phyloP scores from a whole-genome alignment of 2,888 invertebrate species.

The Limnephilus marmoratus region DNA sequence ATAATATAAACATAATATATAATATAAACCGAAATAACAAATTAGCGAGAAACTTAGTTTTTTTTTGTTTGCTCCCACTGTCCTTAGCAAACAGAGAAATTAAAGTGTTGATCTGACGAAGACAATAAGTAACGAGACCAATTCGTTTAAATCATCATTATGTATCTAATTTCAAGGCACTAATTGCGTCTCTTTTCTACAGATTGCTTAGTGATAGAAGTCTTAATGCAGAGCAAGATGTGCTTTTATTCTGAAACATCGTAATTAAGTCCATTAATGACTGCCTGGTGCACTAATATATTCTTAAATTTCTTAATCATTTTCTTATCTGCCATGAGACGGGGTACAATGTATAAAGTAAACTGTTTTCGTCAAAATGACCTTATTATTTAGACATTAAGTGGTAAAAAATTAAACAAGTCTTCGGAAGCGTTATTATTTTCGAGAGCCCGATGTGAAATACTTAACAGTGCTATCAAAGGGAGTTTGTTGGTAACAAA shows the following conservation, averaged over 20 bases:
- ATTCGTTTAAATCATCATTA: neutral
- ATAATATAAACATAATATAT: too few relatives aligned
- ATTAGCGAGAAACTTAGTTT: neutral
- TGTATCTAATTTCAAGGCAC: neutral
- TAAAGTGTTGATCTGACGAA: neutral
- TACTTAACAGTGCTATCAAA: neutral
- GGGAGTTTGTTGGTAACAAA: slow-evolving; percentile 4
- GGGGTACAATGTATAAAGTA: neutral
- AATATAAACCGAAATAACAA: neutral
- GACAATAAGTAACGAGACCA: neutral
- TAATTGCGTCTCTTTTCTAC: neutral
- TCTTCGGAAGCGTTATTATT: slow-evolving; percentile 4
- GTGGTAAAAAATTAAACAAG: neutral
- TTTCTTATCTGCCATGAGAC: neutral
- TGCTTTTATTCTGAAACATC: neutral
- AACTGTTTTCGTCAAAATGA: slow-evolving; percentile 20
- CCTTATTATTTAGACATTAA: slow-evolving; percentile 51
- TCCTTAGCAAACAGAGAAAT: neutral
- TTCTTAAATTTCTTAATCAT: slow-evolving; percentile 6
- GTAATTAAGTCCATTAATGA: neutral
- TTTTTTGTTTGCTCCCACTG: neutral
- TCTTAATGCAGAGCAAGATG: neutral
- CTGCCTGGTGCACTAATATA: neutral
- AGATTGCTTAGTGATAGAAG: neutral
- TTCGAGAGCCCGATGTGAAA: neutral